Evolutionary conservation across 2,113 vertebrate species (phyloP).

Genomic region (Puffinus mauretanicus): DNA sequence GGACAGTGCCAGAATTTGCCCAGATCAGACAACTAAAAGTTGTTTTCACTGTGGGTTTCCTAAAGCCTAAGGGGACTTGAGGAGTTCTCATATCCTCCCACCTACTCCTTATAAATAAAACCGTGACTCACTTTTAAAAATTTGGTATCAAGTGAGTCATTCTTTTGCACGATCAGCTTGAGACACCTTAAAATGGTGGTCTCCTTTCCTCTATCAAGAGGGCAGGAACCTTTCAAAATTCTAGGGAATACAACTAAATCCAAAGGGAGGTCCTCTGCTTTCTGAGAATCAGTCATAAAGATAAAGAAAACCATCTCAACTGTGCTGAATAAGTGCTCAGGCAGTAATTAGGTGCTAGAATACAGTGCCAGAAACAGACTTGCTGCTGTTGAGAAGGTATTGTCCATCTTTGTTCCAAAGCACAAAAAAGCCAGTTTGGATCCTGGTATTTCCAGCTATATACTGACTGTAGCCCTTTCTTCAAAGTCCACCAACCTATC

Average conservation of each 20-base stretch:
- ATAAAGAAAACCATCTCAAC: neutral
- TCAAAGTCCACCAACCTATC: neutral
- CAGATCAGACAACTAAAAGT: neutral
- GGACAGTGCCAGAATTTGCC: neutral
- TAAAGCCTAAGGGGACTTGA: slow-evolving; percentile 23
- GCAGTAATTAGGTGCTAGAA: neutral
- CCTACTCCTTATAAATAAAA: slow-evolving; percentile 60
- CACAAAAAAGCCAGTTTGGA: neutral
- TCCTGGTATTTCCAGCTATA: neutral
- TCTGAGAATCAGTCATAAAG: neutral
- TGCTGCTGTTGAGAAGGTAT: neutral
- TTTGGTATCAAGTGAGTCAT: slow-evolving; percentile 38
- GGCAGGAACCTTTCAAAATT: neutral
- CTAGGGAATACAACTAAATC: neutral
- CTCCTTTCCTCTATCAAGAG: neutral
- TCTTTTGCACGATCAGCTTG: neutral
- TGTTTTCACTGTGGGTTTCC: slow-evolving; percentile 2
- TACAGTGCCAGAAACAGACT: neutral
- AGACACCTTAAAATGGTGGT: slow-evolving; percentile 19
- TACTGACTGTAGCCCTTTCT: neutral
- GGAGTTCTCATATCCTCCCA: slow-evolving; percentile 50
- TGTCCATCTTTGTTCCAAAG: neutral
- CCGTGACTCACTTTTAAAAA: slow-evolving; percentile 58
- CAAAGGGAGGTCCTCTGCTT: neutral
- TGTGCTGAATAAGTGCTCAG: neutral